phyloP scores from a whole-genome alignment of 2,797 vertebrate species.

The Poecilia gillii region DNA sequence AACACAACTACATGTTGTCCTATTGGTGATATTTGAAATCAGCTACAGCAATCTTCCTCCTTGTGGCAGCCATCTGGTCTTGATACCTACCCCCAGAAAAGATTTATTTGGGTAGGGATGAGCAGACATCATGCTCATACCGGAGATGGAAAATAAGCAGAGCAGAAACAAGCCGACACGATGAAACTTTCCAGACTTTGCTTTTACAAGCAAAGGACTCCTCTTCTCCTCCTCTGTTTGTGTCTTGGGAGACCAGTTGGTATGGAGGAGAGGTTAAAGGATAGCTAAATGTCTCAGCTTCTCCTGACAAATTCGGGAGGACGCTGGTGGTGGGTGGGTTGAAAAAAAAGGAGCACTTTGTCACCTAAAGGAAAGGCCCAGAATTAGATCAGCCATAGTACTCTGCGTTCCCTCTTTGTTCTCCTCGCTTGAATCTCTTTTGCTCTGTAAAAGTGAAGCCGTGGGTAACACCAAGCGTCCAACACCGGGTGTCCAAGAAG shows the following conservation, averaged over 20 bases:
- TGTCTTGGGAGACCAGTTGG: constrained; percentile 66
- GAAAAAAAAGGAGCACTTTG: constrained; percentile 53
- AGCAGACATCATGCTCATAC: background rate
- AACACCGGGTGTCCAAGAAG: background rate
- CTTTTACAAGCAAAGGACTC: constrained; percentile 45
- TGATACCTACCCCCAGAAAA: background rate
- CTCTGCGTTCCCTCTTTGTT: constrained; percentile 44
- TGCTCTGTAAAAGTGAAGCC: constrained; percentile 22
- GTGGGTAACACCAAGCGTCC: constrained; percentile 20
- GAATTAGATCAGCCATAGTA: constrained; percentile 48
- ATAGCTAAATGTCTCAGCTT: constrained; percentile 71
- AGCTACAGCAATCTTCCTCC: background rate
- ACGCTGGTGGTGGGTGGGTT: constrained; percentile 56
- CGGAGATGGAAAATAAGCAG: constrained; percentile 43
- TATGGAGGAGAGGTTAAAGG: constrained; percentile 72
- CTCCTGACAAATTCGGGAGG: constrained; percentile 69
- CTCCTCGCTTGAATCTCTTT: constrained; percentile 46
- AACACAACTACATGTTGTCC: constrained; percentile 47
- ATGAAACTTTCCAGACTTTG: constrained; percentile 62
- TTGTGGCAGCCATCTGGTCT: constrained; percentile 1
- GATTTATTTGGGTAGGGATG: background rate
- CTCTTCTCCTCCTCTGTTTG: constrained; percentile 44
- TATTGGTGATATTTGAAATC: constrained; percentile 18
- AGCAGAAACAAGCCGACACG: constrained; percentile 63
- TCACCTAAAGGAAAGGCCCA: constrained; percentile 51